Conservation (phyloP, 92 coral and sea anemone genomes). For the Metridium senile region DNA sequence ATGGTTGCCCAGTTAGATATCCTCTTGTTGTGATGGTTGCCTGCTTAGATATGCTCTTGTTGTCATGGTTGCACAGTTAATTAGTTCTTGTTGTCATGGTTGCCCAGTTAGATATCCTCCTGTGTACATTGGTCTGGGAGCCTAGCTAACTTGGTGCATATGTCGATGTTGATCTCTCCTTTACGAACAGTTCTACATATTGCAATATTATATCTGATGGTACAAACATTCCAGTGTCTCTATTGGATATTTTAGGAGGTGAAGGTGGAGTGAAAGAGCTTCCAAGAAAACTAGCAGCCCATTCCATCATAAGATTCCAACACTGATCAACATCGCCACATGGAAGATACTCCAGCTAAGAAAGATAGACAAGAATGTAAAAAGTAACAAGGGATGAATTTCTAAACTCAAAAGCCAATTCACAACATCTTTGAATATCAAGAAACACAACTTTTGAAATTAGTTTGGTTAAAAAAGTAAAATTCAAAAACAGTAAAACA, state of each 20-base stretch:
- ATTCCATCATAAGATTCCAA: slow-evolving; percentile 85
- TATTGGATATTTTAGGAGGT: slow-evolving; percentile 73
- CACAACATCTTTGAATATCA: too few species aligned
- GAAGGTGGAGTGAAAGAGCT: slow-evolving; percentile 65
- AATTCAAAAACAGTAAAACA: too few species aligned
- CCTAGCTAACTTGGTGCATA: not conserved
- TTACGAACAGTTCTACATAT: slow-evolving; percentile 72
- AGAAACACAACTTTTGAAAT: too few species aligned
- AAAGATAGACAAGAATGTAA: not conserved
- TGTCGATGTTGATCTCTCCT: not conserved
- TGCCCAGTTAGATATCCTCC: not conserved
- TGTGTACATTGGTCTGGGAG: not conserved
- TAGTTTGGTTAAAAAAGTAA: too few species aligned
- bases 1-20: too few species aligned
- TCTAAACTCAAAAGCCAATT: too few species aligned
- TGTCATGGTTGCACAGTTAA: too few species aligned
- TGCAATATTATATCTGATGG: slow-evolving; percentile 85
- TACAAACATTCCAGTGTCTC: slow-evolving; percentile 62
- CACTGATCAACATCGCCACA: slow-evolving; percentile 88
- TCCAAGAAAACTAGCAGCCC: slow-evolving; percentile 81
- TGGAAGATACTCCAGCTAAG: slow-evolving; percentile 88
- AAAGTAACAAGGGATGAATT: too few species aligned
- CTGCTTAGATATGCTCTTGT: too few species aligned
- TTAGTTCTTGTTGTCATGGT: too few species aligned
- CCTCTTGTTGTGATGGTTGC: too few species aligned